Percentiles rank a stretch among this genome's conserved stretches.
Evolutionary conservation across 2,888 invertebrate species (phyloP).

Genomic region (Diabrotica balteata): DNA sequence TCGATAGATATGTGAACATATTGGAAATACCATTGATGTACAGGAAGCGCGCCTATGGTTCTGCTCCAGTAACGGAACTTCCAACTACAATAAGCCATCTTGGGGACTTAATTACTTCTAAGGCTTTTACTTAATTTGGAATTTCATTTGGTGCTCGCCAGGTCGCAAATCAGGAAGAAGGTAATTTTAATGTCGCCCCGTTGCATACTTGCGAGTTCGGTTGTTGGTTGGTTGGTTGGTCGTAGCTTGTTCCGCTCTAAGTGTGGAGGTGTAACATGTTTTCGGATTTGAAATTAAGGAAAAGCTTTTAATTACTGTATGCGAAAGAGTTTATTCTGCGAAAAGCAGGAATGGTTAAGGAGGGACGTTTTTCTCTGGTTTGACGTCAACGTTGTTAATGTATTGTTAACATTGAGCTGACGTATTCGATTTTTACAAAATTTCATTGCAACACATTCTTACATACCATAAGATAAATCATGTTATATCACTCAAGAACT

Average conservation of each 20-base stretch:
- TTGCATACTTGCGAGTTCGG: conserved; percentile 5
- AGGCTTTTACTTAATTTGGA: conserved; percentile 60
- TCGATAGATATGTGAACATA: conserved; percentile 28
- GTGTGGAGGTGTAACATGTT: neutral
- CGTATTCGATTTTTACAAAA: no score
- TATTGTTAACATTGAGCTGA: no score
- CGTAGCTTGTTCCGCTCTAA: neutral
- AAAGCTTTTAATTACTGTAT: neutral
- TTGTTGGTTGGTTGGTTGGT: conserved; percentile 8
- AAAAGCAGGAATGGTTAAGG: no score
- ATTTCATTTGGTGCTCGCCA: conserved; percentile 60
- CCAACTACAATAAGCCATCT: conserved; percentile 58
- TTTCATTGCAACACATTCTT: no score
- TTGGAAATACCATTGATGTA: no score
- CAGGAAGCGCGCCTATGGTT: conserved; percentile 8
- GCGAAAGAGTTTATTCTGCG: no score
- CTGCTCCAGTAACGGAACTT: conserved; percentile 20
- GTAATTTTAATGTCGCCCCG: conserved; percentile 50
- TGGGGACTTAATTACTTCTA: conserved; percentile 58
- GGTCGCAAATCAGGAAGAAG: conserved; percentile 60
- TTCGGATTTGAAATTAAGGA: neutral
- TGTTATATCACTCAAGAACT: no score
- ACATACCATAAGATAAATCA: no score
- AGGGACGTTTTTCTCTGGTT: no score
- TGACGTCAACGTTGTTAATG: no score